Percentiles rank a stretch among this genome's conserved stretches.
phyloP scores from a whole-genome alignment of 1,140 invertebrate species.

The Aphelenchoides besseyi region DNA sequence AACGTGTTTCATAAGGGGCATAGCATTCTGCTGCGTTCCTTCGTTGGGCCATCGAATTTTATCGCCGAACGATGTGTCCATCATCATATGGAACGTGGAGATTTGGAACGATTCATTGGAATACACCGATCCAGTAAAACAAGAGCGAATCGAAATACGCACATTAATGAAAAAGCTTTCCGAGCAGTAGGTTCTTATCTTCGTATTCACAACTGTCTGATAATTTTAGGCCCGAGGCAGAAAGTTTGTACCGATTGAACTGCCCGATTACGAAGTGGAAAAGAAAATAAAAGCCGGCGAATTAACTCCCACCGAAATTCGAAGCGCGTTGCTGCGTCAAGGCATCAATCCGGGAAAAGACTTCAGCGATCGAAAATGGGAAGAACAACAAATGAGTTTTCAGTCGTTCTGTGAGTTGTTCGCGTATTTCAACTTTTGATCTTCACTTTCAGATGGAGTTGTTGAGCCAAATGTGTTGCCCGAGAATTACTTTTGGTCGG shows the following conservation, averaged over 20 bases:
- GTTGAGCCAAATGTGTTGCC: conserved; percentile 53
- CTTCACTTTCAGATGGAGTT: conserved; percentile 48
- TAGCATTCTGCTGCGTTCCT: no score
- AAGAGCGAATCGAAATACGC: conserved; percentile 59
- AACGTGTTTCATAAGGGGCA: no score
- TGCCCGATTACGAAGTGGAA: conserved; percentile 53
- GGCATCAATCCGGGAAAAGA: conserved; percentile 59
- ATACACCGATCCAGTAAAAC: conserved; percentile 45
- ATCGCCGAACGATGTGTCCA: conserved; percentile 27
- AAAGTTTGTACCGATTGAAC: conserved; percentile 48
- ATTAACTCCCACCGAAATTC: conserved; percentile 46
- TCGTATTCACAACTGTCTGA: conserved; percentile 20
- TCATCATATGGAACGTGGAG: conserved; percentile 53
- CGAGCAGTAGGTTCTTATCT: conserved; percentile 34
- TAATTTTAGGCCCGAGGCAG: conserved; percentile 52
- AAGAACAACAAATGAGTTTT: conserved; percentile 56
- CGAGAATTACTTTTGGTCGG: conserved; percentile 34
- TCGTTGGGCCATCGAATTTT: neutral
- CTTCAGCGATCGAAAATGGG: conserved; percentile 51
- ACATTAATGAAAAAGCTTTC: conserved; percentile 54
- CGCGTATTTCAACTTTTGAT: neutral
- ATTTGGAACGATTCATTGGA: conserved; percentile 52
- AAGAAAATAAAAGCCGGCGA: conserved; percentile 16
- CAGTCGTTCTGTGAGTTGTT: conserved; percentile 55
- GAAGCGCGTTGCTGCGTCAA: conserved; percentile 49